Percentiles rank a stretch among this genome's conserved stretches.
These are phyloP conservation scores for Python bivittatus DNA, from an alignment of 2,113 vertebrate genomes.

Conservation along the genomic window DNA sequence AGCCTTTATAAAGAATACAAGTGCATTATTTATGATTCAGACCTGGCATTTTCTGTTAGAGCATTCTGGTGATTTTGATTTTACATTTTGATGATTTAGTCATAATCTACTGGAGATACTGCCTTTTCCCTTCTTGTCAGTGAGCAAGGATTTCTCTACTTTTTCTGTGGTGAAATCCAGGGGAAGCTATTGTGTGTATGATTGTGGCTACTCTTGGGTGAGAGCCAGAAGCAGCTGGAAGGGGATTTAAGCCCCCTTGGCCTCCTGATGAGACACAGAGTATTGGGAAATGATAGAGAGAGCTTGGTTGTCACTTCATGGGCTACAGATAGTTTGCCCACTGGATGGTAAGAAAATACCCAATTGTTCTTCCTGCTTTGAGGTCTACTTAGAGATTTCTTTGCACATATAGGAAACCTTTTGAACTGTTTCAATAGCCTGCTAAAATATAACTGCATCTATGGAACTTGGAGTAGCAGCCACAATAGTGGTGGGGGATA, in stretches of 20 bases:
- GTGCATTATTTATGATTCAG: not conserved
- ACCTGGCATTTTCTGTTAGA: not conserved
- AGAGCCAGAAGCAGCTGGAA: not conserved
- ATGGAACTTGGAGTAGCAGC: not conserved
- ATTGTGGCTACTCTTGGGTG: not conserved
- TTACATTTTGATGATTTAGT: not conserved
- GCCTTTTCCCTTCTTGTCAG: not conserved
- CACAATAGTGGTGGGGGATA: not conserved
- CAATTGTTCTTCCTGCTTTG: not conserved
- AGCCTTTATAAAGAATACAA: not conserved
- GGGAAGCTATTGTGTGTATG: not conserved
- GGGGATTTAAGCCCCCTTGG: not conserved
- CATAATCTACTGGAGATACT: not conserved
- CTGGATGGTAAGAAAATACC: not conserved
- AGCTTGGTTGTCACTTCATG: not conserved
- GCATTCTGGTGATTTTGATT: not conserved
- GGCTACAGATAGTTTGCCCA: not conserved
- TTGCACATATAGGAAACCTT: not conserved
- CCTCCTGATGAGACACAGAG: not conserved
- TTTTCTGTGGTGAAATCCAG: not conserved
- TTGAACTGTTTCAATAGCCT: not conserved
- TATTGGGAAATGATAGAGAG: not conserved
- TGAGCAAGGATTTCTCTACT: not conserved
- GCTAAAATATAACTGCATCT: not conserved
- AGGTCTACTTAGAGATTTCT: not conserved